Evolutionary conservation across 2,888 invertebrate species (phyloP), one percentile per base, ranked within the genome.

Genomic region (Troides helena): DNA sequence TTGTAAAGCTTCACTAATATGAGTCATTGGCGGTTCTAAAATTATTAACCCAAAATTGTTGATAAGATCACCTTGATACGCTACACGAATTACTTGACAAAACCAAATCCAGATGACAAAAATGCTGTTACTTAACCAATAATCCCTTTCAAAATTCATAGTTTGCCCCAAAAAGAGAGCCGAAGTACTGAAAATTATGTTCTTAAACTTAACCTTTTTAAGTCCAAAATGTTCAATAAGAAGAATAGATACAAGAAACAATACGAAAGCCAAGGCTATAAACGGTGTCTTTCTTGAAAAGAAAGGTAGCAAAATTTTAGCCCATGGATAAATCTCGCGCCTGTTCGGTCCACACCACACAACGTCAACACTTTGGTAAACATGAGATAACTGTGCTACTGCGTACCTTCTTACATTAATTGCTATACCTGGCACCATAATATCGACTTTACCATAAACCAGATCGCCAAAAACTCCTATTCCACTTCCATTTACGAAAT

Each of bases 21-120:
- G 76, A 1, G 68, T 69, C 17, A 85, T 74, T 7, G 78, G 83
- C 6, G 80, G 77, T 72, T 88, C 89, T 36, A 85, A 73, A 53
- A 80, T 73, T 53, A 72, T 71, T 12, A 73, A 81, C 36, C 83
- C 84, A 67, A 89, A 73, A 12, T 78, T 80, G 4, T 85, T 72
- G 0, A 88, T 79, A 0, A 89, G 78, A 25, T 81, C 80, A 7
- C 85, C 83, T 76, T 86, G 85, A 71, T 87, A 88, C 36, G 75
- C 81, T n/a, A 85, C 83, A 25, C 86, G 82, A n/a, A 86, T 74
- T 25, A 89, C 72, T 25, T 86, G 76, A 68, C 85, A 84, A 73
- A 81, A 87, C 86, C 87, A 88, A 73, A 89, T 77, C 89, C 88
- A 89, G 21, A 84, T 66, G 2, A 81, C 69, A 68, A 83, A 85